Conservation (phyloP, 1,140 invertebrate genomes). For the Ceratina calcarata region DNA sequence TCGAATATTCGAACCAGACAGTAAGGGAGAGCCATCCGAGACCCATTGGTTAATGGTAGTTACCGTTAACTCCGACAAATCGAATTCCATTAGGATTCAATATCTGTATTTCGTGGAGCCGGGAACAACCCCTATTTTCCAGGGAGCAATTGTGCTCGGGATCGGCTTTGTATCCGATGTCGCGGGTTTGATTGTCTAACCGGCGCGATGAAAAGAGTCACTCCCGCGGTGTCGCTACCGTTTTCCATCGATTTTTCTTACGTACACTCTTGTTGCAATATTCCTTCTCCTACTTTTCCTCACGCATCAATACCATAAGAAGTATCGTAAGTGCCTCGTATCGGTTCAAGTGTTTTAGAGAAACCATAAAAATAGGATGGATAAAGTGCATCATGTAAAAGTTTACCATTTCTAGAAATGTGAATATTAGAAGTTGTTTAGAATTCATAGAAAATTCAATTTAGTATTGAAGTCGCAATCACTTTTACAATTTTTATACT, state of each 20-base stretch:
- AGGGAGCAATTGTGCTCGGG: slow-evolving; percentile 30
- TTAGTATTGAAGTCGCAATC: no score
- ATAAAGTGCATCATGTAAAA: no score
- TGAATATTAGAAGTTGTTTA: no score
- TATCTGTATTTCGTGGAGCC: not conserved
- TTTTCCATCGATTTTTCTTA: slow-evolving; percentile 39
- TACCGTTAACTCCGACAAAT: not conserved
- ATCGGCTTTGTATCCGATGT: slow-evolving; percentile 33
- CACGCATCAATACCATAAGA: no score
- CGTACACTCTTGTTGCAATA: not conserved
- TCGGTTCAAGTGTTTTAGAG: no score
- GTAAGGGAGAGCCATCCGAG: not conserved
- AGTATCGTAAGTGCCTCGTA: no score
- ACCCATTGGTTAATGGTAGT: not conserved
- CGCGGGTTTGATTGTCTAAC: slow-evolving; percentile 9
- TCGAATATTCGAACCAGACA: not conserved
- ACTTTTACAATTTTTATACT: no score
- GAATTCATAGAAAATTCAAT: no score
- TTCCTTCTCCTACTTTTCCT: not conserved
- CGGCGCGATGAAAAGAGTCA: slow-evolving; percentile 20
- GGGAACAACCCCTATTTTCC: slow-evolving; percentile 11
- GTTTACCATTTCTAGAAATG: no score
- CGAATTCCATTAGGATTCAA: slow-evolving; percentile 5
- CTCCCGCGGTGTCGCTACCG: not conserved
- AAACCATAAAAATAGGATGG: no score